Percentiles rank a stretch among this genome's conserved stretches.
Evolutionary conservation across 1,140 invertebrate species (phyloP).

Genomic region (Tetramorium parvispinum): DNA sequence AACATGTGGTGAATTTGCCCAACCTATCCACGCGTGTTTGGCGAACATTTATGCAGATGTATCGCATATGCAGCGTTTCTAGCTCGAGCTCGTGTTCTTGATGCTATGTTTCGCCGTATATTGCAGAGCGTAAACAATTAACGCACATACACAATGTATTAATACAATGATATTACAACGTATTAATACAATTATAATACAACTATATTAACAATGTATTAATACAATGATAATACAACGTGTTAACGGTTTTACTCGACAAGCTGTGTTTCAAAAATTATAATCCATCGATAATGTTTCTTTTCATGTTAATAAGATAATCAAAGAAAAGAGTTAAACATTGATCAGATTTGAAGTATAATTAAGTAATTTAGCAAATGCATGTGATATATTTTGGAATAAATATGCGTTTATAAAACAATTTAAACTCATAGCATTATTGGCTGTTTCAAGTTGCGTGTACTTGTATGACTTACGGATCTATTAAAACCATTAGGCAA

Average conservation of each 20-base stretch:
- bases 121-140: not conserved
- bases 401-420: not conserved
- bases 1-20: slow-evolving; percentile 53
- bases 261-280: too few relatives aligned
- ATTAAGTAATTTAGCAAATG: not conserved
- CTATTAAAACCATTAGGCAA: slow-evolving; percentile 48
- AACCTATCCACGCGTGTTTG: slow-evolving; percentile 37
- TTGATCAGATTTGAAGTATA: not conserved
- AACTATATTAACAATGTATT: not conserved
- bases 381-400: not conserved
- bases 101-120: not conserved
- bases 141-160: not conserved
- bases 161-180: not conserved
- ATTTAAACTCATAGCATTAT: slow-evolving; percentile 3
- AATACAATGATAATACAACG: too few relatives aligned
- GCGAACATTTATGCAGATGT: slow-evolving; percentile 29
- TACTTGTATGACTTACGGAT: slow-evolving; percentile 35
- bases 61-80: slow-evolving; percentile 24
- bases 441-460: slow-evolving; percentile 18
- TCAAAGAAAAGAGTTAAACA: not conserved
- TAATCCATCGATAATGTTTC: too few relatives aligned
- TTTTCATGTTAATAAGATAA: too few relatives aligned
- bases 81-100: not conserved
- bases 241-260: too few relatives aligned
- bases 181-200: too few relatives aligned